Percentiles rank a stretch among this genome's conserved stretches.
phyloP scores from a whole-genome alignment of 2,888 invertebrate species.

The Fragum whitleyi region DNA sequence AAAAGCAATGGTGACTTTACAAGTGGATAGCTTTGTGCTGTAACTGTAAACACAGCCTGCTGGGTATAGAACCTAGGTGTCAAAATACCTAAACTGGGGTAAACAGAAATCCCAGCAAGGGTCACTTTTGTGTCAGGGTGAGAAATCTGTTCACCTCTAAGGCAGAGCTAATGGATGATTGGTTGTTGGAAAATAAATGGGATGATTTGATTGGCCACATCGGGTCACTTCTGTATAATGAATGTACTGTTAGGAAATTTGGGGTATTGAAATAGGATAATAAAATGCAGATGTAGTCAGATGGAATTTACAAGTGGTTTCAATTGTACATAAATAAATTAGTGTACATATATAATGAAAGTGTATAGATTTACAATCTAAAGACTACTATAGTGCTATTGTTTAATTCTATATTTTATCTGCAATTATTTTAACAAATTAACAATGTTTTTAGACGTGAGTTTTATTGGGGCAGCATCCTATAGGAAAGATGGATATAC shows the following conservation, averaged over 20 bases:
- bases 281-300: background rate
- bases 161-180: constrained; percentile 37
- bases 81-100: constrained; percentile 19
- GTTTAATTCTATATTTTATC: background rate
- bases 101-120: constrained; percentile 3
- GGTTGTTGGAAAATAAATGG: constrained; percentile 28
- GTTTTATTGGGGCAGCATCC: constrained; percentile 59
- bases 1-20: constrained; percentile 6
- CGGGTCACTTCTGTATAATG: constrained; percentile 23
- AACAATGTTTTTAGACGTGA: constrained; percentile 63
- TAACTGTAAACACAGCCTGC: constrained; percentile 15
- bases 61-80: constrained; percentile 4
- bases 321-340: constrained; percentile 5
- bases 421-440: background rate
- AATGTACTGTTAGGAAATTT: background rate
- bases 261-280: constrained; percentile 1
- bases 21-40: background rate
- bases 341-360: constrained; percentile 9
- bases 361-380: background rate
- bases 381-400: constrained; percentile 8
- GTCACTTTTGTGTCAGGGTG: constrained; percentile 1
- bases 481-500: constrained; percentile 60
- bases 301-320: background rate
- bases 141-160: constrained; percentile 45
- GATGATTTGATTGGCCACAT: constrained; percentile 43